Percentiles rank a stretch among this genome's conserved stretches.
phyloP scores from a whole-genome alignment of 2,113 vertebrate species.

The Tylochromis polylepis region DNA sequence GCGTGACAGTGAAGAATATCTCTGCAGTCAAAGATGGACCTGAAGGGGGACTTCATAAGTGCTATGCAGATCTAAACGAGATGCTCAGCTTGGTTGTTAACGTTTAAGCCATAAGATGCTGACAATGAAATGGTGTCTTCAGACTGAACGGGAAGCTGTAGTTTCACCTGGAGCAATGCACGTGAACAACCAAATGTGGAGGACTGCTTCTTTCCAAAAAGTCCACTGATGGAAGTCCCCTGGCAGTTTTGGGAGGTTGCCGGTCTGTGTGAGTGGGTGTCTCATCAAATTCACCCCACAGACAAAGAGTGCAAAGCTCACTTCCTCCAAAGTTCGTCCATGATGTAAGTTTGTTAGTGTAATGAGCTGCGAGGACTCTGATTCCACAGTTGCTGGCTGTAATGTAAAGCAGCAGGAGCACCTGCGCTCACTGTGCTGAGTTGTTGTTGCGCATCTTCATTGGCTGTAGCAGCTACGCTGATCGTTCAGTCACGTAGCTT shows the following conservation, averaged over 20 bases:
- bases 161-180: background rate
- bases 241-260: background rate
- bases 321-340: background rate
- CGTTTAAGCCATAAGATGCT: background rate
- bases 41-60: background rate
- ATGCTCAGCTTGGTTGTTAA: no score
- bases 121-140: background rate
- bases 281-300: background rate
- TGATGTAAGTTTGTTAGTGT: background rate
- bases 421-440: background rate
- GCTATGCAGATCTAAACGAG: no score
- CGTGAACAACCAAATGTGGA: background rate
- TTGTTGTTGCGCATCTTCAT: background rate
- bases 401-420: background rate
- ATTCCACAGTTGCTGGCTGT: background rate
- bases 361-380: background rate
- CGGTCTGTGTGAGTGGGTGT: background rate
- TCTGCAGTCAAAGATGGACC: background rate
- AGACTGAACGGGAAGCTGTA: background rate
- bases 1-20: background rate
- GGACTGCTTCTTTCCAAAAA: background rate
- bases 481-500: background rate
- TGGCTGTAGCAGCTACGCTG: background rate
- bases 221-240: no score
- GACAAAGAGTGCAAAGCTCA: background rate